Percentiles rank a stretch among this genome's conserved stretches.
Evolutionary conservation across 1,140 invertebrate genomes (phyloP).

Genomic region (Drosophila punjabiensis): DNA sequence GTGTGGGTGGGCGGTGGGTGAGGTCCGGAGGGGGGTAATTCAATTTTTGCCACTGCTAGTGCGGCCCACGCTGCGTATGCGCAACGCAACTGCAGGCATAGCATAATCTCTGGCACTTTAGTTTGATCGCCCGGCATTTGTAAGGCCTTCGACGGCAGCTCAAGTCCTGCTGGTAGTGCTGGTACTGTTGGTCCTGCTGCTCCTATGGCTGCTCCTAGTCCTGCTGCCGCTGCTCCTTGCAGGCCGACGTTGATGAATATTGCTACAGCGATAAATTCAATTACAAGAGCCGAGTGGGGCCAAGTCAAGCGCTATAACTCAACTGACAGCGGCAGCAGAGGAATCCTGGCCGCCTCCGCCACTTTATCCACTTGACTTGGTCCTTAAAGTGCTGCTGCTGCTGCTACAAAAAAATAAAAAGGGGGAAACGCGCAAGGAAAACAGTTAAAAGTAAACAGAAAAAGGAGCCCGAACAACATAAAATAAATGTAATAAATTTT

Average conservation of each 20-base stretch:
- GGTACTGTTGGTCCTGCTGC: neutral
- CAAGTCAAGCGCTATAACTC: slow-evolving; percentile 68
- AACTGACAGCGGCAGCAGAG: slow-evolving; percentile 40
- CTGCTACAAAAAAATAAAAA: neutral
- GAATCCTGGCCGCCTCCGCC: slow-evolving; percentile 54
- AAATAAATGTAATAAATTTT: slow-evolving; percentile 84
- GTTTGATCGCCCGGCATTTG: slow-evolving; percentile 66
- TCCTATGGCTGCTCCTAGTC: slow-evolving; percentile 5
- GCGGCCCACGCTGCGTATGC: slow-evolving; percentile 67
- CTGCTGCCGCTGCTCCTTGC: slow-evolving; percentile 5
- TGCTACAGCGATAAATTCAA: slow-evolving; percentile 78
- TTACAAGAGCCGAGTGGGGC: slow-evolving; percentile 57
- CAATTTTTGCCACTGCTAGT: slow-evolving; percentile 37
- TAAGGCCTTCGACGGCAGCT: slow-evolving; percentile 39
- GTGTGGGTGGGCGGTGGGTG: slow-evolving; percentile 1
- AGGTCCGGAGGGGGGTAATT: slow-evolving; percentile 14
- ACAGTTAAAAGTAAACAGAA: slow-evolving; percentile 56
- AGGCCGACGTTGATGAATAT: slow-evolving; percentile 75
- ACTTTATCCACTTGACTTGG: slow-evolving; percentile 62
- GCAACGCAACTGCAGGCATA: slow-evolving; percentile 71
- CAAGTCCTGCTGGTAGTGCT: slow-evolving; percentile 14
- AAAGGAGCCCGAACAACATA: slow-evolving; percentile 64
- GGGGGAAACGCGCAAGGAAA: slow-evolving; percentile 24
- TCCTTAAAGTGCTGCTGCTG: slow-evolving; percentile 54
- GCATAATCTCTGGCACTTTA: slow-evolving; percentile 64